A percentile compares a stretch with the other conserved stretches of the same genome.
Evolutionary conservation across 2,888 invertebrate genomes (phyloP).

Genomic region (Limnephilus marmoratus): DNA sequence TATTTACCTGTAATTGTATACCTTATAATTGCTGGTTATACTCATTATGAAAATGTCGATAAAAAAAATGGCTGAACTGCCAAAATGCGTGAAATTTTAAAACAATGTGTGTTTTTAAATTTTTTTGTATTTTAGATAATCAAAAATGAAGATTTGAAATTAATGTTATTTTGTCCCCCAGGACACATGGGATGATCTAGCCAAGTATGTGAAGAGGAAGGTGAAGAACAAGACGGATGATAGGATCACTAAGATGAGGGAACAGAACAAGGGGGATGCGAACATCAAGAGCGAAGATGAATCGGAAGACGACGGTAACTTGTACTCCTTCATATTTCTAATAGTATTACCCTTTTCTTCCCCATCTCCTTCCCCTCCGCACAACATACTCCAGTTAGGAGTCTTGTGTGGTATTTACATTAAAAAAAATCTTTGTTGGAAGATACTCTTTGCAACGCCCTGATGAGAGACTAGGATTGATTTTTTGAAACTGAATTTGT

Average conservation of each 20-base stretch:
- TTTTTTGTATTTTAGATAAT: no score
- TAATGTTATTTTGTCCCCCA: slow-evolving; percentile 67
- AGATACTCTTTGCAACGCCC: neutral
- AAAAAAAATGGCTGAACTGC: no score
- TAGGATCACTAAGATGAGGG: slow-evolving; percentile 81
- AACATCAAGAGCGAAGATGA: slow-evolving; percentile 71
- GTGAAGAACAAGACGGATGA: slow-evolving; percentile 90
- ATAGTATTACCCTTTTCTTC: no score
- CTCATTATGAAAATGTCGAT: no score
- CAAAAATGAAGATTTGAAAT: neutral
- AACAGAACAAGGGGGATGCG: slow-evolving; percentile 73
- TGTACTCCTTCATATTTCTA: slow-evolving; percentile 39
- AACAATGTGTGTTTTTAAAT: no score
- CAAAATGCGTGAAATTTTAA: no score
- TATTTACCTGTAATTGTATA: no score
- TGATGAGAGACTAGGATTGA: neutral
- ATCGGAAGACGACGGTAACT: slow-evolving; percentile 75
- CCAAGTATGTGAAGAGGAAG: slow-evolving; percentile 88
- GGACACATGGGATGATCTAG: slow-evolving; percentile 88
- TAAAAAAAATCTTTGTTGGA: neutral
- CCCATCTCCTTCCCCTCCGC: no score
- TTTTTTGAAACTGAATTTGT: no score
- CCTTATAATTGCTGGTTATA: no score
- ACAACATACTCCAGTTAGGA: neutral
- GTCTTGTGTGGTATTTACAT: no score